Evolutionary conservation across 2,113 vertebrate genomes (phyloP).

Genomic region (Perca schrenkii): DNA sequence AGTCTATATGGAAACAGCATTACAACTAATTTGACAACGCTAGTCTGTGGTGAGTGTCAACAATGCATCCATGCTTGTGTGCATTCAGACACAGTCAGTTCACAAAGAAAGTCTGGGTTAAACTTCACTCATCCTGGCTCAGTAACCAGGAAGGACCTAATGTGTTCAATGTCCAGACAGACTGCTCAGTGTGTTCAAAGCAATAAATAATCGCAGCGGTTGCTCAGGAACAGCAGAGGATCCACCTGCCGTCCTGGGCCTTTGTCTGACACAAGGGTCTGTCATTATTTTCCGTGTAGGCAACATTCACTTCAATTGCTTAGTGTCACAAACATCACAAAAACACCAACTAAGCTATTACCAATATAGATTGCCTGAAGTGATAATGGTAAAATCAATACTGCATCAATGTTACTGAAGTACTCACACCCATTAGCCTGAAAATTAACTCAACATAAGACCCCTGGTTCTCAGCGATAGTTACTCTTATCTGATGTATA

Average conservation of each 20-base stretch:
- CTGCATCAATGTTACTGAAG: slow-evolving; percentile 45
- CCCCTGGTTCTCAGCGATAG: neutral
- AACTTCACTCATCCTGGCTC: neutral
- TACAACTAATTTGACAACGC: neutral
- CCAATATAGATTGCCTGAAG: slow-evolving; percentile 5
- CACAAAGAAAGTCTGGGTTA: neutral
- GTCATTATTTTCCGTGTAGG: slow-evolving; percentile 28
- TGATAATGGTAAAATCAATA: slow-evolving; percentile 66
- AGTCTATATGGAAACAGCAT: neutral
- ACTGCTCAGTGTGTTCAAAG: slow-evolving; percentile 26
- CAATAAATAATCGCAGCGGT: slow-evolving; percentile 33
- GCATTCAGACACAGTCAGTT: neutral
- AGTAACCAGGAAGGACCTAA: slow-evolving; percentile 20
- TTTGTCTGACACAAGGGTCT: slow-evolving; percentile 64
- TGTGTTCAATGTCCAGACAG: neutral
- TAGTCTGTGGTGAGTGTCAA: neutral
- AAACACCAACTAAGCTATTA: slow-evolving; percentile 25
- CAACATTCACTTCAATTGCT: slow-evolving; percentile 9
- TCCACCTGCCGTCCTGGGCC: slow-evolving; percentile 73
- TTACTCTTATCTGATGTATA: neutral
- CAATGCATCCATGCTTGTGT: neutral
- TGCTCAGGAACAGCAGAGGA: slow-evolving; percentile 52
- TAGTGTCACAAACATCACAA: slow-evolving; percentile 11
- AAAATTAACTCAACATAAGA: slow-evolving; percentile 31
- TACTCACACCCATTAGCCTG: slow-evolving; percentile 43